Evolutionary conservation across 2,797 vertebrate genomes (phyloP).

Genomic region (Sebastes diaconus): DNA sequence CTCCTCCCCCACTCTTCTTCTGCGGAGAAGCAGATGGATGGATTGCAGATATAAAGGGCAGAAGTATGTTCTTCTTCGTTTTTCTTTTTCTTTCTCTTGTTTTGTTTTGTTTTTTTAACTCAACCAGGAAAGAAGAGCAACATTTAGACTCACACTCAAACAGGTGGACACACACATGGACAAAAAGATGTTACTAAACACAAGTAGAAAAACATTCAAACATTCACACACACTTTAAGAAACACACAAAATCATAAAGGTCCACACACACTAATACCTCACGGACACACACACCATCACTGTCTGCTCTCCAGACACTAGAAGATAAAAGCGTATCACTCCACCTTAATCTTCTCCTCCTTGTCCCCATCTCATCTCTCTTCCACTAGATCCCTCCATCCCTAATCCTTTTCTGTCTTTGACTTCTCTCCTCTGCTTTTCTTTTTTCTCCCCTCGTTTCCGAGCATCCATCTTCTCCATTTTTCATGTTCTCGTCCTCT

Average conservation of each 20-base stretch:
- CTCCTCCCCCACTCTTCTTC: not conserved
- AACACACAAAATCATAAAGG: not conserved
- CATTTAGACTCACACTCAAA: slow-evolving; percentile 41
- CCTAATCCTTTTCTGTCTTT: slow-evolving; percentile 61
- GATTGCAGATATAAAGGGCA: slow-evolving; percentile 54
- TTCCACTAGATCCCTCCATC: slow-evolving; percentile 26
- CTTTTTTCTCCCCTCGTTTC: slow-evolving; percentile 22
- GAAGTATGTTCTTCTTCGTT: slow-evolving; percentile 23
- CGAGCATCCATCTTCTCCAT: slow-evolving; percentile 31
- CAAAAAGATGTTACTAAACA: not conserved
- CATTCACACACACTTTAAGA: not conserved
- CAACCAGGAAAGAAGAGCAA: slow-evolving; percentile 37
- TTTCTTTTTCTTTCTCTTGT: slow-evolving; percentile 23
- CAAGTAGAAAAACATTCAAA: not conserved
- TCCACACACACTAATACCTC: not conserved
- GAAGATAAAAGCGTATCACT: slow-evolving; percentile 59
- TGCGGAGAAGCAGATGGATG: slow-evolving; percentile 33
- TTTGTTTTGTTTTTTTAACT: not conserved
- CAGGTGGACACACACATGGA: not conserved
- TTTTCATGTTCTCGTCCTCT: slow-evolving; percentile 42
- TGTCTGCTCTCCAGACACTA: slow-evolving; percentile 48
- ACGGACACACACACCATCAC: slow-evolving; percentile 8
- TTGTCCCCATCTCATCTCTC: slow-evolving; percentile 48
- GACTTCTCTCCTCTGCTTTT: slow-evolving; percentile 19
- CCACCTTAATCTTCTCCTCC: slow-evolving; percentile 55